Conservation (phyloP, 2,113 vertebrate genomes). For the Prinia subflava region DNA sequence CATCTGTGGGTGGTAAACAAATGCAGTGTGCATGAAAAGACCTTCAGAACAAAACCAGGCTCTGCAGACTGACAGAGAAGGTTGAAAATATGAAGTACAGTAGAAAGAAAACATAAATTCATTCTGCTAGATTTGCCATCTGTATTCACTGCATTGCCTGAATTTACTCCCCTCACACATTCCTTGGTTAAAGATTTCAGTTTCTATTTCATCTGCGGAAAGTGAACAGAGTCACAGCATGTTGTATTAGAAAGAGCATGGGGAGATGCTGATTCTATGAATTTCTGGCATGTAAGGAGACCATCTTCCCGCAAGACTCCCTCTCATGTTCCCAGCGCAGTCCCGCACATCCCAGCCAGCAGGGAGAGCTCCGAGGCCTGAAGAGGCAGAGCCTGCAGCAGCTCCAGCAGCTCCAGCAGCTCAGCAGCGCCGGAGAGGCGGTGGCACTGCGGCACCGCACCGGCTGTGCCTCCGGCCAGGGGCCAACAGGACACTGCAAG, state of each 20-base stretch:
- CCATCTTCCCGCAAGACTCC: rapidly evolving
- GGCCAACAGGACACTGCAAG: background rate
- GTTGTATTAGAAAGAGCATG: background rate
- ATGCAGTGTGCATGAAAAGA: background rate
- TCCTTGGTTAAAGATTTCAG: background rate
- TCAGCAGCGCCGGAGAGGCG: rapidly evolving
- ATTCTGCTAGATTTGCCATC: background rate
- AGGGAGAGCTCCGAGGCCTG: background rate
- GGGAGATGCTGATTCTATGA: background rate
- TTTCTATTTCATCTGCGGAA: background rate
- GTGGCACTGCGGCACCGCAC: rapidly evolving
- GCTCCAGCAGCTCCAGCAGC: background rate
- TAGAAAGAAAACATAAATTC: background rate
- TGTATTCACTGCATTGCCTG: background rate
- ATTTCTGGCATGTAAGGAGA: background rate
- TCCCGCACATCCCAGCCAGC: background rate
- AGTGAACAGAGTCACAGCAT: background rate
- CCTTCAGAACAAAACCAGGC: background rate
- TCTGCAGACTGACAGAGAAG: background rate
- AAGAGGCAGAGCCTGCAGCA: background rate
- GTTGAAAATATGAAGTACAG: background rate
- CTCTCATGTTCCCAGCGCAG: background rate
- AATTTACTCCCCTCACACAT: background rate
- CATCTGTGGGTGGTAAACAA: background rate
- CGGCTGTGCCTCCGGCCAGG: background rate